Base-by-base conservation (phyloP, 2,888 invertebrate genomes). In the Patella caerulea region DNA sequence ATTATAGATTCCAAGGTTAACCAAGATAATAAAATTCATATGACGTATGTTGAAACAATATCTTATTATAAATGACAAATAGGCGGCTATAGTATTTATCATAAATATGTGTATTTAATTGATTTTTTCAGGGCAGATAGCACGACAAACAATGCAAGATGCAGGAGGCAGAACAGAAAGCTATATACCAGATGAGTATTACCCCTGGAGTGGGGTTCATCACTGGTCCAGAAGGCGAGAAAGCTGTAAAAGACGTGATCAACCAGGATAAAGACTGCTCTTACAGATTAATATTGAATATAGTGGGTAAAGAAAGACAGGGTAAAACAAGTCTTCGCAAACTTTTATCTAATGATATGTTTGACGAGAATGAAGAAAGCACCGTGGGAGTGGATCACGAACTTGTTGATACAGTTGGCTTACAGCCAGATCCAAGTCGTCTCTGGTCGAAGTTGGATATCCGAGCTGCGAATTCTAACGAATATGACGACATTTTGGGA, bases 301-400 rank as follows among this genome's bases (percentile, higher is more conserved):
- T 85, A n/a, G 83, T 85, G 12, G 85, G 85, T 7, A 78, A 81
- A 71, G 85, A 82, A 52, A 34, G 82, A 24, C 85, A 85, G 71
- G 85, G 85, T 12, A 85, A 85, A 78, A 85, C 85, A 11, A 84
- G 83, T 73, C 77, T 85, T 29, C 73, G 83, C 45, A 70, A 82
- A 19, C 56, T 85, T 54, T 74, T 85, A n/a, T 76, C 84, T 7
- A 79, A 81, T 1, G 83, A 85, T 52, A 79, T 79, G 15, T 85
- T 84, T 75, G 79, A 82, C 75, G 78, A 74, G 34, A 19, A 78
- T 2, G 85, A 85, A 75, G 77, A 80, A 70, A 83, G 83, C 73
- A 84, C 85, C 1, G 83, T 85, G 14, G 85, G 85, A 12, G 78
- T 85, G n/a, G 85, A 85, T 55, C 83, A 83, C 29, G 82, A 85